These are phyloP conservation scores for Osmerus mordax DNA, from an alignment of 2,113 vertebrate species.

Conservation along the genomic window DNA sequence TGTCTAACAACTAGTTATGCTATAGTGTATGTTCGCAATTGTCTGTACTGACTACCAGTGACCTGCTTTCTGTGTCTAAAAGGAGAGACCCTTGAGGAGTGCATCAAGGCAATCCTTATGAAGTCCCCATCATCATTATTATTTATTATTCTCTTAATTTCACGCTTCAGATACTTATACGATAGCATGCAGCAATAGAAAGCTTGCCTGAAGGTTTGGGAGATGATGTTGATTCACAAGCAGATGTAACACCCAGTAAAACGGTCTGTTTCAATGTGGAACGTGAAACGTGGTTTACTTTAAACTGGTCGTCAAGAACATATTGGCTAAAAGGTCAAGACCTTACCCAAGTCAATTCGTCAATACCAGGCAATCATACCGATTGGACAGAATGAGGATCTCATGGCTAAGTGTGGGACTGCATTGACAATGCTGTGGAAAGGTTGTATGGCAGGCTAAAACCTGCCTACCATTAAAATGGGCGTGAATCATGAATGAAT, in stretches of 20 bases:
- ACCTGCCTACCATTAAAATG: neutral
- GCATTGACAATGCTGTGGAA: neutral
- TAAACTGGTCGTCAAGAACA: too few relatives aligned
- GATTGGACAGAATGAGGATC: too few relatives aligned
- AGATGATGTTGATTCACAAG: too few relatives aligned
- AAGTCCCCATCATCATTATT: neutral
- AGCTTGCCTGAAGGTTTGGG: too few relatives aligned
- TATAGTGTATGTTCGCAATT: conserved; percentile 40
- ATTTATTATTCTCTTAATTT: conserved; percentile 14
- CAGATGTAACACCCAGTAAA: too few relatives aligned
- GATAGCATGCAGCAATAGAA: too few relatives aligned
- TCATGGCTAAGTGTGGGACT: too few relatives aligned
- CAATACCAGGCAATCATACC: too few relatives aligned
- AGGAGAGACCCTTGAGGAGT: conserved; percentile 31
- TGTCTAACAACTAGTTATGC: neutral
- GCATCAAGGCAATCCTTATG: conserved; percentile 5
- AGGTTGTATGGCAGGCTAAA: neutral
- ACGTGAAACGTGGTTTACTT: too few relatives aligned
- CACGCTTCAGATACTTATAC: neutral
- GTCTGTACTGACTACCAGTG: conserved; percentile 12
- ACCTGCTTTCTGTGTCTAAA: conserved; percentile 40
- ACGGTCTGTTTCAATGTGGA: too few relatives aligned
- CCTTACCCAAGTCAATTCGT: too few relatives aligned
- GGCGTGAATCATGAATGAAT: conserved; percentile 9
- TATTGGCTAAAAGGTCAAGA: too few relatives aligned